phyloP scores from a whole-genome alignment of 2,888 invertebrate species.

The Heliconius ismenius region DNA sequence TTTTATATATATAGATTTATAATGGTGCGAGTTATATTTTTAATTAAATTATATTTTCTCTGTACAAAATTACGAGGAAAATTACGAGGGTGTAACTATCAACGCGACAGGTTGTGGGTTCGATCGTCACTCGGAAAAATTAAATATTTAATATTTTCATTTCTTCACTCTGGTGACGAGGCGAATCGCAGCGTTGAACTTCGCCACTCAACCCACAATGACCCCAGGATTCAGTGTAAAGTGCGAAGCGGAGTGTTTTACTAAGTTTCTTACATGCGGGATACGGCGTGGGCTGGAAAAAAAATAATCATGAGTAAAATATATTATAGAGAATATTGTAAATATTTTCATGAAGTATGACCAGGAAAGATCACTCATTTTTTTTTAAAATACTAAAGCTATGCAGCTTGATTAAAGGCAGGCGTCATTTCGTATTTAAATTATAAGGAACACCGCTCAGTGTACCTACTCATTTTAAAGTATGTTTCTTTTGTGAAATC shows the following conservation, averaged over 20 bases:
- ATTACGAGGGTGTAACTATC: too few species aligned
- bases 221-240: neutral
- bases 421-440: slow-evolving; percentile 29
- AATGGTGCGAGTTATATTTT: too few species aligned
- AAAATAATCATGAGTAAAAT: neutral
- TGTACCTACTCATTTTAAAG: slow-evolving; percentile 6
- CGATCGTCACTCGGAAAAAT: too few species aligned
- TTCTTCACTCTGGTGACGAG: too few species aligned
- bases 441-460: slow-evolving; percentile 26
- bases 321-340: neutral
- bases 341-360: neutral
- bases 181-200: too few species aligned
- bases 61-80: too few species aligned
- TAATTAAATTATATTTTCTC: too few species aligned
- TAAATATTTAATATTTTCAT: too few species aligned
- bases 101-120: too few species aligned
- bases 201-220: neutral
- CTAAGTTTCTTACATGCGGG: neutral
- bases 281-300: too few species aligned
- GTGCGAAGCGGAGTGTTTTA: neutral
- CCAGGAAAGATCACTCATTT: neutral
- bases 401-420: slow-evolving; percentile 29
- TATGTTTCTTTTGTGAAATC: slow-evolving; percentile 17
- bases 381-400: neutral
- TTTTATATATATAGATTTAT: too few species aligned